These are phyloP conservation scores for Drosophila parthenogenetica DNA, from an alignment of 2,888 invertebrate species.

Conservation along the genomic window DNA sequence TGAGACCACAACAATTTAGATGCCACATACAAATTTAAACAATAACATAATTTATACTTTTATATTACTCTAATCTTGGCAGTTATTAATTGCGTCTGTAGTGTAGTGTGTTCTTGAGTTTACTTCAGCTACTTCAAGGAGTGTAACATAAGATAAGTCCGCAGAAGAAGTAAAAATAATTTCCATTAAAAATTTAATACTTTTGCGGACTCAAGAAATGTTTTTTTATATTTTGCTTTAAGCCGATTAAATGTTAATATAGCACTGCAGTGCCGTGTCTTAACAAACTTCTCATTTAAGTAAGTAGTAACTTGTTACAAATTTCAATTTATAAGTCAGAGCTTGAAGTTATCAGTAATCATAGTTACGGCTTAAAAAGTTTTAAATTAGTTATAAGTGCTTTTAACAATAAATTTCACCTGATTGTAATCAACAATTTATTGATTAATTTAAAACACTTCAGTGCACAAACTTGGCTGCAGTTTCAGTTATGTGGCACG, in stretches of 20 bases:
- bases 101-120: not conserved
- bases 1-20: constrained; percentile 31
- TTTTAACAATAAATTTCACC: not conserved
- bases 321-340: too few relatives aligned
- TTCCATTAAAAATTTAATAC: not conserved
- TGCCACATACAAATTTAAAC: not conserved
- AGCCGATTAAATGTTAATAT: too few relatives aligned
- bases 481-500: constrained; percentile 22
- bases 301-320: too few relatives aligned
- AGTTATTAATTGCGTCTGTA: not conserved
- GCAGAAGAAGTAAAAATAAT: not conserved
- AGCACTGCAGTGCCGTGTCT: too few relatives aligned
- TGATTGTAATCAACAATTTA: constrained; percentile 5
- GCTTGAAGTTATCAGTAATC: too few relatives aligned
- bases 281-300: too few relatives aligned
- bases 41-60: not conserved
- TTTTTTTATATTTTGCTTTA: too few relatives aligned
- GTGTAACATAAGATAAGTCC: not conserved
- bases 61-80: not conserved
- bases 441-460: constrained; percentile 1
- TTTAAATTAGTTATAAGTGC: not conserved
- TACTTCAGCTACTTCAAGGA: not conserved
- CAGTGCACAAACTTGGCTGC: not conserved
- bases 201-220: too few relatives aligned
- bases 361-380: too few relatives aligned